Evolutionary conservation across 2,888 invertebrate species (phyloP).

Genomic region (Mycalesis mineus): DNA sequence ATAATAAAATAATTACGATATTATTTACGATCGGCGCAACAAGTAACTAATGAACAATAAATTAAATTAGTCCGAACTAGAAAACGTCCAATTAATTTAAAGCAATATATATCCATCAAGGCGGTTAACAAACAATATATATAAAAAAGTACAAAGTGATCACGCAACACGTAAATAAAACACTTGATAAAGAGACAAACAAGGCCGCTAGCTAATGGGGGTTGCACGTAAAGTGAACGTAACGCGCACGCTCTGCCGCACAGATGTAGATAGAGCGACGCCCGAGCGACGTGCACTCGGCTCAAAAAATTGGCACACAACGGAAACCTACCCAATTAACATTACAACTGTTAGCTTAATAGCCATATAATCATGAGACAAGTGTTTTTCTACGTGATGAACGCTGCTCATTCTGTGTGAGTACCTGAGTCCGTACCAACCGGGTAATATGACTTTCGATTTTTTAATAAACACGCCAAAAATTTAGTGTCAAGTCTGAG

Average conservation of each 20-base stretch:
- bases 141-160: conserved; percentile 15
- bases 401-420: not conserved
- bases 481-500: too few relatives aligned
- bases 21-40: not conserved
- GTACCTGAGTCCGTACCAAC: too few relatives aligned
- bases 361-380: conserved; percentile 21
- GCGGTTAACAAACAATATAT: conserved; percentile 2
- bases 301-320: conserved; percentile 73
- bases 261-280: conserved; percentile 61
- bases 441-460: too few relatives aligned
- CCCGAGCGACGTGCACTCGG: conserved; percentile 44
- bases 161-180: conserved; percentile 21
- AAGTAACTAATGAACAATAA: not conserved
- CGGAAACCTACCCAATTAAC: conserved; percentile 55
- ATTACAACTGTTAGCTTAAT: conserved; percentile 33
- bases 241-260: conserved; percentile 57
- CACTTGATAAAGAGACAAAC: conserved; percentile 21
- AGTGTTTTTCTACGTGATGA: conserved; percentile 11
- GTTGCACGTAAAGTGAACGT: conserved; percentile 69
- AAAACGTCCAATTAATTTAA: not conserved
- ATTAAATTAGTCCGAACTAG: conserved; percentile 2
- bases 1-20: not conserved
- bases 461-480: too few relatives aligned
- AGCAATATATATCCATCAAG: conserved; percentile 9
- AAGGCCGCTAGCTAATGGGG: conserved; percentile 41